These are phyloP conservation scores for Tribolium freemani DNA, from an alignment of 2,888 invertebrate genomes.

Conservation along the genomic window DNA sequence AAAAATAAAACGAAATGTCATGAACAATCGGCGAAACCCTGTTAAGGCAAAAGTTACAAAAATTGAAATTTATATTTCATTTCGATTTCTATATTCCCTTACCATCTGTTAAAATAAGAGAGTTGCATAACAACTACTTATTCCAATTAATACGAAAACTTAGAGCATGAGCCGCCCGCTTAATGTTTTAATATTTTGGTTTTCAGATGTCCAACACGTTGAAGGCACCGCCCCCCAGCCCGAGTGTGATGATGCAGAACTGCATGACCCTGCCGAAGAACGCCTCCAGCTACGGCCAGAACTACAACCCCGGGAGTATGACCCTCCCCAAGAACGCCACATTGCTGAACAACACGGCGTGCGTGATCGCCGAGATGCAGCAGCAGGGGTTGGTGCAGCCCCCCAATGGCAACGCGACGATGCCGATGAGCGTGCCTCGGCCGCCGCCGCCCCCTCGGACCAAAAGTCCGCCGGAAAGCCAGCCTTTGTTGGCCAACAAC, in stretches of 20 bases:
- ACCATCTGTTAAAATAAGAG: too few species aligned
- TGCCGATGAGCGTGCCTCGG: constrained; percentile 72
- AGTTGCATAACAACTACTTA: too few species aligned
- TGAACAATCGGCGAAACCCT: too few species aligned
- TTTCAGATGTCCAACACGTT: constrained; percentile 67
- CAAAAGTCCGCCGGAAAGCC: constrained; percentile 73
- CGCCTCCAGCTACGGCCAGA: constrained; percentile 64
- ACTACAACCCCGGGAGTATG: constrained; percentile 67
- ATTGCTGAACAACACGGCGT: constrained; percentile 68
- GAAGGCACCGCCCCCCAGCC: constrained; percentile 74
- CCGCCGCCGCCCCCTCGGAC: constrained; percentile 73
- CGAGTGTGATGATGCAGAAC: constrained; percentile 71
- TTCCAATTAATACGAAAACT: too few species aligned
- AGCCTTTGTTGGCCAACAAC: constrained; percentile 69
- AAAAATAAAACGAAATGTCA: too few species aligned
- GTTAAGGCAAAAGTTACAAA: too few species aligned
- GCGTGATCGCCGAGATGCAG: constrained; percentile 72
- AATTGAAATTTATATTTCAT: too few species aligned
- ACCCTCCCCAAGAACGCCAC: constrained; percentile 75
- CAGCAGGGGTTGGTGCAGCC: constrained; percentile 74
- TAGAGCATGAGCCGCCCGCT: too few species aligned
- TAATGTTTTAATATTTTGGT: background rate
- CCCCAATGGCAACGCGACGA: constrained; percentile 73
- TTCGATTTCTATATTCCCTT: too few species aligned
- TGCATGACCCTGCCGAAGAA: constrained; percentile 71